These are phyloP conservation scores for Phymatocera aterrima DNA, from an alignment of 2,888 invertebrate genomes.

Conservation along the genomic window DNA sequence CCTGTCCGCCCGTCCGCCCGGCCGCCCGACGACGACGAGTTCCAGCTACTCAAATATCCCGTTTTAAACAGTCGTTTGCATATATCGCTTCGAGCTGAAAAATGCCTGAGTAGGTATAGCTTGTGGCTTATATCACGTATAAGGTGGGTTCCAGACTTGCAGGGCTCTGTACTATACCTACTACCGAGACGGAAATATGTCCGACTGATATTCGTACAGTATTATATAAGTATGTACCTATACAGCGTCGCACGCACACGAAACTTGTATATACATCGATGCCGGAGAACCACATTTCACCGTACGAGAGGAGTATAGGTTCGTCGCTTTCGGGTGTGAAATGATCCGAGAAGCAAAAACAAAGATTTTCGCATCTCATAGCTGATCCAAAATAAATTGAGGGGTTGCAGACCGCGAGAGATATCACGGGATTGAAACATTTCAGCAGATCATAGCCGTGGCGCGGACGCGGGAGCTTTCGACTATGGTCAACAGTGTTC, in stretches of 20 bases:
- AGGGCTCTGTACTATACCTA: neutral
- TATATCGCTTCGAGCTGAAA: slow-evolving; percentile 60
- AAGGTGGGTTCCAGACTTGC: neutral
- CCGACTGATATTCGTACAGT: neutral
- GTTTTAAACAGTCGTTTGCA: slow-evolving; percentile 69
- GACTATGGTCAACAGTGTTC: too few relatives aligned
- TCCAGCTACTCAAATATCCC: slow-evolving; percentile 69
- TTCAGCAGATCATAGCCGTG: too few relatives aligned
- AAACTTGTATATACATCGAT: neutral
- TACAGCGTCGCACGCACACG: too few relatives aligned
- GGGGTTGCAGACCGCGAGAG: too few relatives aligned
- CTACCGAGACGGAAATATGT: neutral
- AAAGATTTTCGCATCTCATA: too few relatives aligned
- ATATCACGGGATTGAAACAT: too few relatives aligned
- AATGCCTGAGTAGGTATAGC: neutral
- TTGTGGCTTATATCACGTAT: too few relatives aligned
- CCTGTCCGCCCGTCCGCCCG: too few relatives aligned
- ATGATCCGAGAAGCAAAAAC: neutral
- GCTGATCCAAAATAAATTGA: too few relatives aligned
- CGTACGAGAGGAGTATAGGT: slow-evolving; percentile 16
- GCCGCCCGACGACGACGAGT: too few relatives aligned
- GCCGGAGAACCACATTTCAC: neutral
- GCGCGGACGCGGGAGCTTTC: too few relatives aligned
- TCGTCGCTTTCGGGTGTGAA: neutral
- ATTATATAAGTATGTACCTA: too few relatives aligned